Evolutionary conservation across 2,797 vertebrate genomes (phyloP).

Genomic region (Gallinago solitaria): DNA sequence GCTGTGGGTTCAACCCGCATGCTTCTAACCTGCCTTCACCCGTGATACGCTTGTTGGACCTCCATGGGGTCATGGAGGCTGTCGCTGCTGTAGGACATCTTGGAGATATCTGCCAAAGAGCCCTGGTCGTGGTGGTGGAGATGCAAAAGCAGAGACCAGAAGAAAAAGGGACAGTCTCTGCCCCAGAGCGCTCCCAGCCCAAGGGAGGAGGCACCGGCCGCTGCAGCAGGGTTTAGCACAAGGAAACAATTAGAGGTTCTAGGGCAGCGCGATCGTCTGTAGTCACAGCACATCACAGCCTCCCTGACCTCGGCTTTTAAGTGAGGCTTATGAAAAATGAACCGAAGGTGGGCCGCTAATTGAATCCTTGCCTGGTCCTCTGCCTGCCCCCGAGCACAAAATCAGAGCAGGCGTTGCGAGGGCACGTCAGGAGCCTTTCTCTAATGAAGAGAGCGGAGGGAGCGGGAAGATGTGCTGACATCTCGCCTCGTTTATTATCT

Average conservation of each 20-base stretch:
- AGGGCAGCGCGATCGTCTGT: neutral
- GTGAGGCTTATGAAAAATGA: neutral
- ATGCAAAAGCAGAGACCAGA: neutral
- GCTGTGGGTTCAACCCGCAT: neutral
- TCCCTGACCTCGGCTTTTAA: neutral
- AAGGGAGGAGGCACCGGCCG: neutral
- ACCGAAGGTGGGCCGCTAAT: neutral
- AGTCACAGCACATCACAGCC: neutral
- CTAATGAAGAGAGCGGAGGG: neutral
- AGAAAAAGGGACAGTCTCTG: neutral
- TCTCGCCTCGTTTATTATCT: neutral
- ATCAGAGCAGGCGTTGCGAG: neutral
- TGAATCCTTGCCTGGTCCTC: neutral
- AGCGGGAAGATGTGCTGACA: slow-evolving; percentile 16
- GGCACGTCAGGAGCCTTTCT: neutral
- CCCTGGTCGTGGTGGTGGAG: rapidly evolving
- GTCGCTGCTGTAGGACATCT: neutral
- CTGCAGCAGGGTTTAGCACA: rapidly evolving
- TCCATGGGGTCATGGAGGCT: rapidly evolving
- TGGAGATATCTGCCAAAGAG: neutral
- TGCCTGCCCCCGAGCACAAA: neutral
- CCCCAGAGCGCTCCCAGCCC: neutral
- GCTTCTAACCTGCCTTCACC: neutral
- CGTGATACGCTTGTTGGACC: rapidly evolving
- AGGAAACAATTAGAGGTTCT: neutral